A percentile compares a stretch with the other conserved stretches of the same genome.
phyloP scores from a whole-genome alignment of 2,888 invertebrate genomes.

The Eilema caniola region DNA sequence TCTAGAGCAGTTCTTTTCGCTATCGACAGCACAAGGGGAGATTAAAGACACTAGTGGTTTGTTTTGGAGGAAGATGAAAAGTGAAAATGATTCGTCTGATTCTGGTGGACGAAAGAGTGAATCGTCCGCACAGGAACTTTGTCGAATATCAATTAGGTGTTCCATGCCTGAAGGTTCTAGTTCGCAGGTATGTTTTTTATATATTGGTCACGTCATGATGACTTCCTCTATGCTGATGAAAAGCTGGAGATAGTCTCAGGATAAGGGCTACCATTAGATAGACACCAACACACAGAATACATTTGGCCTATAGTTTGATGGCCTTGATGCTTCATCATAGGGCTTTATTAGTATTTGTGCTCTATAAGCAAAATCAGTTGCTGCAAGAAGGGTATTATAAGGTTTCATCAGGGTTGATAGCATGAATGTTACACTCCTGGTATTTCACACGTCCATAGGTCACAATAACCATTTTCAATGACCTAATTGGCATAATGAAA shows the following conservation, averaged over 20 bases:
- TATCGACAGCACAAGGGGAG: slow-evolving; percentile 79
- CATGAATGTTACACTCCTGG: too few relatives aligned
- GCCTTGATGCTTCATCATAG: neutral
- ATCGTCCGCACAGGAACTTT: slow-evolving; percentile 74
- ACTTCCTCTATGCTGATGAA: too few relatives aligned
- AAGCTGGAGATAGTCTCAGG: too few relatives aligned
- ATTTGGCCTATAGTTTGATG: too few relatives aligned
- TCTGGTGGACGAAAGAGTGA: slow-evolving; percentile 75
- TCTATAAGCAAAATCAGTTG: neutral
- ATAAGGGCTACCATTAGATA: too few relatives aligned
- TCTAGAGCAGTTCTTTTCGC: slow-evolving; percentile 89
- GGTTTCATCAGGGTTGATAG: too few relatives aligned
- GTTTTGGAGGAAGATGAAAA: slow-evolving; percentile 82
- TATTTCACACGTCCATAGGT: too few relatives aligned
- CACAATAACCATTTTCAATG: too few relatives aligned
- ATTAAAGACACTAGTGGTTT: slow-evolving; percentile 73
- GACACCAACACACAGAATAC: neutral
- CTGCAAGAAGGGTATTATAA: too few relatives aligned
- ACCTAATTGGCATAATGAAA: too few relatives aligned
- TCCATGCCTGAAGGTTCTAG: slow-evolving; percentile 68
- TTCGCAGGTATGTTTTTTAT: slow-evolving; percentile 62
- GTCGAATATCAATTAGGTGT: slow-evolving; percentile 79
- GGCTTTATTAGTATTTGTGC: neutral
- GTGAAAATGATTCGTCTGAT: slow-evolving; percentile 76
- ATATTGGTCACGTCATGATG: too few relatives aligned